phyloP scores from a whole-genome alignment of 2,113 vertebrate genomes.

The Nyctereutes procyonoides region DNA sequence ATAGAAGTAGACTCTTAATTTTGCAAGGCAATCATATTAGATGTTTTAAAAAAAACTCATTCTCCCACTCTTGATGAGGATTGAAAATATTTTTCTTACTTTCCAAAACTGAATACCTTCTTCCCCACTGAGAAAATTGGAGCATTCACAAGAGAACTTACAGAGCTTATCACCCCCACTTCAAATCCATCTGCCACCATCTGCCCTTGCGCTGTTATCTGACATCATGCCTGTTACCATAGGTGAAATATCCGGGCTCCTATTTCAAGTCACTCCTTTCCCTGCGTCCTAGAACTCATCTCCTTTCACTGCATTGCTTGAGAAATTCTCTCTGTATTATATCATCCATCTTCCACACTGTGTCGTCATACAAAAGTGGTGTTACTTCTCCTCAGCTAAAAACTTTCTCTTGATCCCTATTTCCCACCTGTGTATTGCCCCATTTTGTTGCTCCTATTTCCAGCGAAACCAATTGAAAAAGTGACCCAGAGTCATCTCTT shows the following conservation, averaged over 20 bases:
- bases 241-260: not conserved
- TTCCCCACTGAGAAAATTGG: not conserved
- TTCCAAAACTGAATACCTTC: not conserved
- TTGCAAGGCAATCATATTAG: not conserved
- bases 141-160: not conserved
- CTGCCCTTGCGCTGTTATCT: not conserved
- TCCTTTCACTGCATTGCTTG: not conserved
- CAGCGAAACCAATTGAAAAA: not conserved
- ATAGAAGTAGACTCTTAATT: slow-evolving; percentile 13
- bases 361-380: not conserved
- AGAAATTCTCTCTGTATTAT: not conserved
- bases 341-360: not conserved
- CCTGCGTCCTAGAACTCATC: not conserved
- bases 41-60: not conserved
- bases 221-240: not conserved
- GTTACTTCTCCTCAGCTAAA: not conserved
- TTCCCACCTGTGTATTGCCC: not conserved
- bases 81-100: slow-evolving; percentile 44
- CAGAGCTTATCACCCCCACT: not conserved
- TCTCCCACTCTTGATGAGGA: not conserved
- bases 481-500: not conserved
- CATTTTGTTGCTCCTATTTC: not conserved
- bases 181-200: not conserved
- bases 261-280: not conserved
- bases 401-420: not conserved